phyloP scores from a whole-genome alignment of 2,113 vertebrate genomes.

The Girardinichthys multiradiatus region DNA sequence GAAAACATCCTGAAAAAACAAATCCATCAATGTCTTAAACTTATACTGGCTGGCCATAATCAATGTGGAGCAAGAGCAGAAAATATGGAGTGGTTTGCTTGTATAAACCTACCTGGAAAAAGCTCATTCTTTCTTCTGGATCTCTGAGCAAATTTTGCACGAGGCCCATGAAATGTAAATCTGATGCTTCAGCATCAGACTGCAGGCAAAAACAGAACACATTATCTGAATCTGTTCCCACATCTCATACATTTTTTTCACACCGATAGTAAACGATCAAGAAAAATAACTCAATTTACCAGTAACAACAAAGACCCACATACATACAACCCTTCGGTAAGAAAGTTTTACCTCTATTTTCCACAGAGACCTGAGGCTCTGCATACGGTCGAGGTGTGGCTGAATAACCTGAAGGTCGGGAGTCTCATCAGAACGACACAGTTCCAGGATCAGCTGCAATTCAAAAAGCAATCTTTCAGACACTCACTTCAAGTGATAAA shows the following conservation, averaged over 20 bases:
- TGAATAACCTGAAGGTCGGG: conserved; percentile 65
- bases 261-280: neutral
- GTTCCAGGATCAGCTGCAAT: conserved; percentile 75
- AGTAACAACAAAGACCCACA: too few species aligned
- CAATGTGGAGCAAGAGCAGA: neutral
- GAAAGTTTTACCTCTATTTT: conserved; percentile 48
- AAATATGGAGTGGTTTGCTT: neutral
- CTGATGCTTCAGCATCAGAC: conserved; percentile 49
- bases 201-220: conserved; percentile 9
- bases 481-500: too few species aligned
- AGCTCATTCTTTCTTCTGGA: conserved; percentile 69
- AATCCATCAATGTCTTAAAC: neutral
- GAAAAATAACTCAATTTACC: too few species aligned
- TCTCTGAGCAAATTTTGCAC: conserved; percentile 70
- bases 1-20: conserved; percentile 76
- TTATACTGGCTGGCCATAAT: neutral
- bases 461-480: neutral
- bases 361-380: conserved; percentile 66
- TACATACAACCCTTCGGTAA: neutral
- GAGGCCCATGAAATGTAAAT: conserved; percentile 71
- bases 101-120: conserved; percentile 67
- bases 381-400: conserved; percentile 75
- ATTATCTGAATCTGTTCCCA: neutral
- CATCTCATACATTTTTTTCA: neutral
- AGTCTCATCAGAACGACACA: conserved; percentile 72